A percentile compares a stretch with the other conserved stretches of the same genome.
phyloP scores from a whole-genome alignment of 2,113 vertebrate species.

The Pachycephala philippinensis region DNA sequence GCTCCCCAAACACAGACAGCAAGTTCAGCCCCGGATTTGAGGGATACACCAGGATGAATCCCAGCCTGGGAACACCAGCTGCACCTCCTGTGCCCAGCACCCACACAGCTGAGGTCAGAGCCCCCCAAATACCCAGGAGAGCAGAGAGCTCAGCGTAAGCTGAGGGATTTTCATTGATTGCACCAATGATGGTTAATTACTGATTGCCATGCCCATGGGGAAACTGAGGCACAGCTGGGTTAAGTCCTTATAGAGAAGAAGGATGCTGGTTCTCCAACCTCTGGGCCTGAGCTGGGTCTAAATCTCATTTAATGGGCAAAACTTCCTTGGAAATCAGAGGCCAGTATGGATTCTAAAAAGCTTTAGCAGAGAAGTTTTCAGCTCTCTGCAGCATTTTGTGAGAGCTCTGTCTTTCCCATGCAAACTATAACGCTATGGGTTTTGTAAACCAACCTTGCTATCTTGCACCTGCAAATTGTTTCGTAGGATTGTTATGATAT shows the following conservation, averaged over 20 bases:
- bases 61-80: background rate
- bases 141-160: background rate
- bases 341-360: too few relatives aligned
- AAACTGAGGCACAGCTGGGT: background rate
- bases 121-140: accelerated
- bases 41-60: background rate
- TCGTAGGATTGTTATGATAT: too few relatives aligned
- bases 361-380: too few relatives aligned
- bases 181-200: background rate
- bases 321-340: background rate
- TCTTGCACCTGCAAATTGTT: too few relatives aligned
- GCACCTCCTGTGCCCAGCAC: background rate
- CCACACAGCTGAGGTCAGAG: background rate
- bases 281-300: background rate
- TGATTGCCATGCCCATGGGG: background rate
- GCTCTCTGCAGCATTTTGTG: too few relatives aligned
- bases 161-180: background rate
- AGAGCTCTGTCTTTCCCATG: too few relatives aligned
- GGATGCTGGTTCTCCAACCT: background rate
- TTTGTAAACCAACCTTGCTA: too few relatives aligned
- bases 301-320: background rate
- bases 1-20: accelerated
- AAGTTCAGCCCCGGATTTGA: background rate
- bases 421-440: too few relatives aligned
- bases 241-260: background rate